Evolutionary conservation across 2,113 vertebrate species (phyloP).

Genomic region (Reinhardtius hippoglossoides): DNA sequence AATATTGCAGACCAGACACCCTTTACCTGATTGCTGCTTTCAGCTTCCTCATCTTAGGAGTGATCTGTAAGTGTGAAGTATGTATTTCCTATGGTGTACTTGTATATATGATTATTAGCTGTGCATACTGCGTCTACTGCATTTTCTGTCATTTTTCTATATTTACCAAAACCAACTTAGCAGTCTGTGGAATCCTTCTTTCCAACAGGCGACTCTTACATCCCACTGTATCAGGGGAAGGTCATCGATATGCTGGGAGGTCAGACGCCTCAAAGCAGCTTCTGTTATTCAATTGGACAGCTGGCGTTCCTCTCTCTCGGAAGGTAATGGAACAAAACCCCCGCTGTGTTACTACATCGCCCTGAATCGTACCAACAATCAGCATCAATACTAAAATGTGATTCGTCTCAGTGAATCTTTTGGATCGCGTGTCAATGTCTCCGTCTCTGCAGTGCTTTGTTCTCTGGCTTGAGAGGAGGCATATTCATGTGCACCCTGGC

Average conservation of each 20-base stretch:
- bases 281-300: constrained; percentile 69
- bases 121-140: too few relatives aligned
- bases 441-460: constrained; percentile 68
- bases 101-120: neutral
- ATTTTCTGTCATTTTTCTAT: too few relatives aligned
- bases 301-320: constrained; percentile 81
- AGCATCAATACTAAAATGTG: neutral
- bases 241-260: constrained; percentile 85
- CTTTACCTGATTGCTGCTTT: constrained; percentile 75
- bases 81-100: neutral
- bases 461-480: constrained; percentile 76
- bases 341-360: neutral
- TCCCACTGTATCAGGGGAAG: constrained; percentile 82
- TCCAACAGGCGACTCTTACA: constrained; percentile 76
- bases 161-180: too few relatives aligned
- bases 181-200: neutral
- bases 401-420: neutral
- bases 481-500: constrained; percentile 75
- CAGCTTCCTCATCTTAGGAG: constrained; percentile 77
- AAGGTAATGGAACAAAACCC: constrained; percentile 80
- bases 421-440: too few relatives aligned
- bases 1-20: constrained; percentile 72
- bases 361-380: neutral
- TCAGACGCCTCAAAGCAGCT: constrained; percentile 56
- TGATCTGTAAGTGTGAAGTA: constrained; percentile 80